Evolutionary conservation across 2,113 vertebrate species (phyloP).

Genomic region (human (Homo sapiens)): DNA sequence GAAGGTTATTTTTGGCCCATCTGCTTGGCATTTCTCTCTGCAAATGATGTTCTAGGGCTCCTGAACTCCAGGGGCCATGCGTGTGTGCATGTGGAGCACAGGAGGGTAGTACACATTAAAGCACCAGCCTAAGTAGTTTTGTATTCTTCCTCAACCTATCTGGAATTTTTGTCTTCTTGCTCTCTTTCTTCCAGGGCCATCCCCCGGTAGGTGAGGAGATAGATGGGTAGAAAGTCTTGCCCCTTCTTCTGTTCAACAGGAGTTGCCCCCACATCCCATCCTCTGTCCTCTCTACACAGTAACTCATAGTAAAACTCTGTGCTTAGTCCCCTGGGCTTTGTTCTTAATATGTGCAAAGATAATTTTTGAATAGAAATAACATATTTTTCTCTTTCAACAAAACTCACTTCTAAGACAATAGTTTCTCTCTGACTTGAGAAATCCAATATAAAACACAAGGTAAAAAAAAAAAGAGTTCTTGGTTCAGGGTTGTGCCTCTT

Average conservation of each 20-base stretch:
- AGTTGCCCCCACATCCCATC: not conserved
- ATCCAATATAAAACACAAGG: constrained; percentile 37
- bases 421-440: not conserved
- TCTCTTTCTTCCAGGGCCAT: not conserved
- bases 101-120: not conserved
- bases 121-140: not conserved
- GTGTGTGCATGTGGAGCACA: not conserved
- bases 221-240: not conserved
- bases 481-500: constrained; percentile 7
- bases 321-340: not conserved
- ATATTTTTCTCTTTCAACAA: constrained; percentile 16
- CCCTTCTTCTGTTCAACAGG: not conserved
- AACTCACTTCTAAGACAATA: constrained; percentile 26
- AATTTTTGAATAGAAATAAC: constrained; percentile 33
- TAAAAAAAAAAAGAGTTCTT: not conserved
- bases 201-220: not conserved
- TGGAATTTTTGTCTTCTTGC: not conserved
- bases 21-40: not conserved
- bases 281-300: not conserved
- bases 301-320: not conserved
- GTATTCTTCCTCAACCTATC: not conserved
- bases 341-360: constrained; percentile 28
- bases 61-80: not conserved
- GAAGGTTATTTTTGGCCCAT: not conserved
- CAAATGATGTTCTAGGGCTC: not conserved